Evolutionary conservation across 2,113 vertebrate genomes (phyloP).

Genomic region (Pedionomus torquatus): DNA sequence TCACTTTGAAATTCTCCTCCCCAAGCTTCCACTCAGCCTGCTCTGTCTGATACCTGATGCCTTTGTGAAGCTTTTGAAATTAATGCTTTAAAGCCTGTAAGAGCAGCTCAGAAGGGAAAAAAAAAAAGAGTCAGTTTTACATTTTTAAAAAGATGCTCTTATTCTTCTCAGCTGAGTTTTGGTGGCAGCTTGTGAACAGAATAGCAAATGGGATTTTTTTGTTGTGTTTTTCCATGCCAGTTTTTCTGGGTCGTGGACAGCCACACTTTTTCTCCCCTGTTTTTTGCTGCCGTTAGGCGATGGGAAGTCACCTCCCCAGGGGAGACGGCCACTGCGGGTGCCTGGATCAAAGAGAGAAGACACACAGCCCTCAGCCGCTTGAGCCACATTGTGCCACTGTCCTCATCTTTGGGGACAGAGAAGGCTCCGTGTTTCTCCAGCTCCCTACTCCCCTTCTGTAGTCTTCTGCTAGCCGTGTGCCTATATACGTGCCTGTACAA

Average conservation of each 20-base stretch:
- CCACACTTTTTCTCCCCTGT: neutral
- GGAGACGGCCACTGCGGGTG: neutral
- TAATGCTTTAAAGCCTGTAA: constrained; percentile 10
- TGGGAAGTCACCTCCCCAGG: neutral
- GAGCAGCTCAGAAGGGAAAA: neutral
- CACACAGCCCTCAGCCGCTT: neutral
- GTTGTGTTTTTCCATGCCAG: neutral
- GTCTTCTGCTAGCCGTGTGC: neutral
- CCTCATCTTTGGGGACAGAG: neutral
- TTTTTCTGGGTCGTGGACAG: neutral
- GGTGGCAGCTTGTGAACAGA: neutral
- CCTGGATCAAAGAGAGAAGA: neutral
- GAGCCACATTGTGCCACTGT: fast-evolving
- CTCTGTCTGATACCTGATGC: neutral
- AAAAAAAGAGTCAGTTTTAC: neutral
- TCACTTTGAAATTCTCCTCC: neutral
- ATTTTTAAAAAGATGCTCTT: constrained; percentile 29
- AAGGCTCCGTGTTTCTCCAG: neutral
- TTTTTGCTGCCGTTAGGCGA: neutral
- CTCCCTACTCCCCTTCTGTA: neutral
- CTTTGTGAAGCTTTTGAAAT: constrained; percentile 45
- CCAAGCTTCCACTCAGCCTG: neutral
- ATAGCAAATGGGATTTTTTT: constrained; percentile 5
- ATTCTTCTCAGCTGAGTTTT: constrained; percentile 23
- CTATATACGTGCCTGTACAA: neutral